Evolutionary conservation across 1,140 invertebrate genomes (phyloP).

Genomic region (Meteorus sp.): DNA sequence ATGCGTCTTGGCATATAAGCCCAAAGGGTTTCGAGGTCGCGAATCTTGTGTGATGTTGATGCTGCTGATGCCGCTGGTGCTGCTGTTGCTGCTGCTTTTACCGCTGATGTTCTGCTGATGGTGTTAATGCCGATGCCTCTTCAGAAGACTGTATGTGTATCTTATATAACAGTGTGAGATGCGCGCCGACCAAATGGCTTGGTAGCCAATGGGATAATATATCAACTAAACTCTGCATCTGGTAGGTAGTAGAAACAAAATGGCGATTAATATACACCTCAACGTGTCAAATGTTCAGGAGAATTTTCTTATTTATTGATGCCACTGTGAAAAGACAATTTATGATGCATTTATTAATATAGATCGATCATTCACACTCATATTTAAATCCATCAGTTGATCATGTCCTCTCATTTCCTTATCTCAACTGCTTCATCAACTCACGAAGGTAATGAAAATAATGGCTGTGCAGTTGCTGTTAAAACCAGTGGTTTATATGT

Average conservation of each 20-base stretch:
- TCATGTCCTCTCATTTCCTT: slow-evolving; percentile 21
- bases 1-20: slow-evolving; percentile 40
- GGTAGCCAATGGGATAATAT: slow-evolving; percentile 59
- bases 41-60: slow-evolving; percentile 23
- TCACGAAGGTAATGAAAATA: background rate
- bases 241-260: slow-evolving; percentile 51
- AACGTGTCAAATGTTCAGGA: too few species aligned
- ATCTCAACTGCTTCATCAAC: slow-evolving; percentile 10
- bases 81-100: too few species aligned
- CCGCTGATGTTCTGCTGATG: too few species aligned
- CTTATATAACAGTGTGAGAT: background rate
- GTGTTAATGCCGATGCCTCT: too few species aligned
- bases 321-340: too few species aligned
- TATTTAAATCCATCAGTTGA: slow-evolving; percentile 36
- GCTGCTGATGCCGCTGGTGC: slow-evolving; percentile 39
- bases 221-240: slow-evolving; percentile 55
- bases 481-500: too few species aligned
- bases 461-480: background rate
- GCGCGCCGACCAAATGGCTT: slow-evolving; percentile 49
- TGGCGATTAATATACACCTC: slow-evolving; percentile 52
- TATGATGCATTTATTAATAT: too few species aligned
- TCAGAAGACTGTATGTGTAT: too few species aligned
- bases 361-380: too few species aligned
- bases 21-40: slow-evolving; percentile 51
- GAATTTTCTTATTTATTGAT: too few species aligned